Evolutionary conservation across 2,797 vertebrate species (phyloP).

Genomic region (Bucorvus abyssinicus): DNA sequence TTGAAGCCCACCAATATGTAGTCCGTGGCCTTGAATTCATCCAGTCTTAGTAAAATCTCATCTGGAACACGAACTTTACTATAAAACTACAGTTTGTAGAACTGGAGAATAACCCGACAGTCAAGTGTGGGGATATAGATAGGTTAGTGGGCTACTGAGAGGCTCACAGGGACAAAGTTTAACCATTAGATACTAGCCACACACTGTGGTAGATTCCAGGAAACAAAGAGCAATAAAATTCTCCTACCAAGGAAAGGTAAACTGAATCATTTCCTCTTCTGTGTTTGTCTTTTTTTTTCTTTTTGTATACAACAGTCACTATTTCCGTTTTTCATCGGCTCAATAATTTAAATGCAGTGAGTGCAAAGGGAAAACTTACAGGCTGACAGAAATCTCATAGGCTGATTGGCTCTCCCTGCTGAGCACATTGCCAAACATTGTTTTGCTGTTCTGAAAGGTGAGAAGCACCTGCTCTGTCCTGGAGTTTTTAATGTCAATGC

Average conservation of each 20-base stretch:
- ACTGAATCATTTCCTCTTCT: constrained; percentile 56
- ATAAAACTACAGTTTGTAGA: neutral
- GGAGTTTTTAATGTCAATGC: neutral
- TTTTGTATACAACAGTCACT: constrained; percentile 19
- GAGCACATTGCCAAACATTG: neutral
- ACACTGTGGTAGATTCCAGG: neutral
- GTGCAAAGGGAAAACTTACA: neutral
- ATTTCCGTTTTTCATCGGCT: constrained; percentile 1
- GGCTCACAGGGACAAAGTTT: fast-evolving
- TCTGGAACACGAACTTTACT: neutral
- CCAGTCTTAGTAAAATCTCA: neutral
- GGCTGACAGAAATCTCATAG: neutral
- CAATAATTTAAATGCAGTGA: neutral
- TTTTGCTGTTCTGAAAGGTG: neutral
- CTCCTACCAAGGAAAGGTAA: constrained; percentile 15
- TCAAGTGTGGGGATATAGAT: neutral
- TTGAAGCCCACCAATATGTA: neutral
- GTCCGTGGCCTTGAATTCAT: neutral
- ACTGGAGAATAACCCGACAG: neutral
- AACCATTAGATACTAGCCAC: neutral
- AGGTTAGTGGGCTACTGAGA: neutral
- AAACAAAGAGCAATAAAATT: constrained; percentile 9
- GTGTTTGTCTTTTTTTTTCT: neutral
- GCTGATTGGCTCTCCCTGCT: neutral
- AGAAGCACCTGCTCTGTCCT: neutral